Evolutionary conservation across 2,797 vertebrate species (phyloP).

Genomic region (Clamator glandarius): DNA sequence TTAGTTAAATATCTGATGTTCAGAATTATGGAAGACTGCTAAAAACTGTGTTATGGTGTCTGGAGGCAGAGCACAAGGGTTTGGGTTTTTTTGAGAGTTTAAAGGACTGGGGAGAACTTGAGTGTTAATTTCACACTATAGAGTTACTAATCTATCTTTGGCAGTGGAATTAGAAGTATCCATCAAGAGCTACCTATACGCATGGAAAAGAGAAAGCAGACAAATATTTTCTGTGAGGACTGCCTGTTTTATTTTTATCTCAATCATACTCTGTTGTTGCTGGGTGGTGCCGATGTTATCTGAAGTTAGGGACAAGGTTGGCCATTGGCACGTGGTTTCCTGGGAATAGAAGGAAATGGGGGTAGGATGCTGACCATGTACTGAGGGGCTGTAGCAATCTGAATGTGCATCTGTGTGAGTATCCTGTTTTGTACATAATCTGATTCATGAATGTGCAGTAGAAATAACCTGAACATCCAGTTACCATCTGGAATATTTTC

Average conservation of each 20-base stretch:
- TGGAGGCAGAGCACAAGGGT: neutral
- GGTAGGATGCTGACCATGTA: constrained; percentile 18
- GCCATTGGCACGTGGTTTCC: constrained; percentile 39
- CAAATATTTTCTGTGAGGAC: constrained; percentile 28
- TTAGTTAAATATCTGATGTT: neutral
- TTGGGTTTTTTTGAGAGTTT: neutral
- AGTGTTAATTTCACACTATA: neutral
- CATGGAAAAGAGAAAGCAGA: constrained; percentile 29
- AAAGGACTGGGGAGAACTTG: neutral
- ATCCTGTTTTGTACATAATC: constrained; percentile 23
- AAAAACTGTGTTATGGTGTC: neutral
- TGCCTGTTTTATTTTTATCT: constrained; percentile 61
- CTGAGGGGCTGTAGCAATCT: neutral
- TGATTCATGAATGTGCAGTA: neutral
- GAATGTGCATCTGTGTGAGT: neutral
- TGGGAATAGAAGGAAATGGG: constrained; percentile 56
- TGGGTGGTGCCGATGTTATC: constrained; percentile 52
- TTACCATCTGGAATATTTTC: neutral
- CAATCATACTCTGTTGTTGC: constrained; percentile 46
- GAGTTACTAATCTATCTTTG: constrained; percentile 41
- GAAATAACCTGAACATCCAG: neutral
- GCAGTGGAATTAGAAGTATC: constrained; percentile 46
- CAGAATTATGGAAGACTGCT: neutral
- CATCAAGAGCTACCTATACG: constrained; percentile 7
- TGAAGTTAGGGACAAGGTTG: constrained; percentile 26